phyloP scores from a whole-genome alignment of 2,113 vertebrate genomes.

The Oreochromis aureus region DNA sequence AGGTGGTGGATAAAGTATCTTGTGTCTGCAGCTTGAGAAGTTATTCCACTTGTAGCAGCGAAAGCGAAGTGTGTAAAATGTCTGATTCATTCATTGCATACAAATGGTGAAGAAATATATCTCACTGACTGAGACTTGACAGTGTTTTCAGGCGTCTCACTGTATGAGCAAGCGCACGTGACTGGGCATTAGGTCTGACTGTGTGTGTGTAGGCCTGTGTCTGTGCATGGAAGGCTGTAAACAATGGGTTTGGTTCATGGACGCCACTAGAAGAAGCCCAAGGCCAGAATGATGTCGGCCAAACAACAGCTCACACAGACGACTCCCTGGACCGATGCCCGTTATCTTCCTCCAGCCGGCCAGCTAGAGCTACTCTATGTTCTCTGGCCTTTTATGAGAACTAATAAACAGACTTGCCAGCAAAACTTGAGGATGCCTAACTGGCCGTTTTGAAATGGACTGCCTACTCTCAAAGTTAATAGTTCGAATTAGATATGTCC shows the following conservation, averaged over 20 bases:
- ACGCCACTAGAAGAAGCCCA: conserved; percentile 50
- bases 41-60: neutral
- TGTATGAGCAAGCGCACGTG: conserved; percentile 14
- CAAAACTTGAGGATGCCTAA: conserved; percentile 42
- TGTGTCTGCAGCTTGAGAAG: neutral
- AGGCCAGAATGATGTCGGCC: conserved; percentile 58
- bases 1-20: neutral
- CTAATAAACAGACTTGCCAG: conserved; percentile 49
- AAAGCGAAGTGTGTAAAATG: neutral
- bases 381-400: conserved; percentile 51
- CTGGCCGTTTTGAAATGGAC: conserved; percentile 3
- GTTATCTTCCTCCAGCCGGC: conserved; percentile 46
- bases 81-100: neutral
- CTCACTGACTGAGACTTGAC: neutral
- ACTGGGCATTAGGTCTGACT: conserved; percentile 1
- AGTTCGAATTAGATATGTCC: neutral
- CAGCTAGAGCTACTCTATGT: conserved; percentile 41
- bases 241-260: conserved; percentile 72
- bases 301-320: conserved; percentile 64
- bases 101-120: neutral
- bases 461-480: neutral
- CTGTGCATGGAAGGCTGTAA: conserved; percentile 22
- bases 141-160: neutral
- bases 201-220: conserved; percentile 15
- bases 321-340: conserved; percentile 30